Base-by-base conservation (phyloP, 1,140 invertebrate genomes). In the Doryteuthis pealeii region DNA sequence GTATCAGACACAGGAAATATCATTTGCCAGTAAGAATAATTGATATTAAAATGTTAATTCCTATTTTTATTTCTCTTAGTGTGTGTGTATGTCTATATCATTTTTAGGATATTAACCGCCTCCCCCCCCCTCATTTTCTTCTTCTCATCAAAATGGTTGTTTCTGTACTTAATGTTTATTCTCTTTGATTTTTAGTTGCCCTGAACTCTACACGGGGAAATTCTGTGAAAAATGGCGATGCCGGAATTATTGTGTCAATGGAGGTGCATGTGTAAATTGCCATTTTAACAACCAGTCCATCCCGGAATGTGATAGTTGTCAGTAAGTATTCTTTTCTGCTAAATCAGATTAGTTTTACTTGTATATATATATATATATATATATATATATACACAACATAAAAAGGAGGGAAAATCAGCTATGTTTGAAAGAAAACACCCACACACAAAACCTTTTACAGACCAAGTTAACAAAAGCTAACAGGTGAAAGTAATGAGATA, bases 201-300 rank as follows among this genome's bases (percentile, higher is more conserved):
- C 77, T 81, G 79, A 40, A 30, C 22, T 33, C 22, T 73, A 73
- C 58, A 69, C 32, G 31, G 72, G 85, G 18, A 62, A 83, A 58
- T 81, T 62, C 75, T 78, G 69, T 68, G 75, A 81, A 10, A 70
- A 72, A 32, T 72, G 82, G 62, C 54, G 70, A 22, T 83, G 82
- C 58, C 58, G 58, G 28, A 76, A 79, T 73, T 88, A 87, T 74
- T 92, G 91, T 79, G 84, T 88, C 31, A 91, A 92, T 80, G 90
- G 87, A 31, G 90, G 90, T 1, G 86, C 80, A 6, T 91, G 90
- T 80, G 75, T 82, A 0, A 67, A 65, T 54, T 75, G 74, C 69
- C 33, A 71, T 26, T 26, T 75, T 26, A 54, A 43, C 35, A 35
- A 49, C 2, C 79, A 74, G 75, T n/a, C 15, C 77, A 81, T 26